A percentile compares a stretch with the other conserved stretches of the same genome.
These are phyloP conservation scores for Parasteatoda lunata DNA, from an alignment of 2,888 invertebrate species.

Conservation along the genomic window DNA sequence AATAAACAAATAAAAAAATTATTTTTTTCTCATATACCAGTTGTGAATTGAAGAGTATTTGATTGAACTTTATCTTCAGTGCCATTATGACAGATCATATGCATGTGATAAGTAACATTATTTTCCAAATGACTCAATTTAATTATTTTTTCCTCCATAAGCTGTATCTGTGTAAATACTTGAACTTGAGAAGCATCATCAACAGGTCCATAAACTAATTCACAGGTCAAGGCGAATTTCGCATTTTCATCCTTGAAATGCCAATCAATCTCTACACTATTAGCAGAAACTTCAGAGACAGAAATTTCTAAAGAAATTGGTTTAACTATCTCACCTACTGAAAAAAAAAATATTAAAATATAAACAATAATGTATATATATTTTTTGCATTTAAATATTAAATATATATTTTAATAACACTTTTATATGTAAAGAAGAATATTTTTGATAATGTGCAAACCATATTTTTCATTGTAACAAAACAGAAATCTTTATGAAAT, in stretches of 20 bases:
- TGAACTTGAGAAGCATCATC: slow-evolving; percentile 59
- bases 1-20: neutral
- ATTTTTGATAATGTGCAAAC: too few species aligned
- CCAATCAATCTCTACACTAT: slow-evolving; percentile 67
- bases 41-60: slow-evolving; percentile 65
- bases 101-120: slow-evolving; percentile 67
- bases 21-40: slow-evolving; percentile 42
- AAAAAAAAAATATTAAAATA: too few species aligned
- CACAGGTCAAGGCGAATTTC: slow-evolving; percentile 42
- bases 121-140: slow-evolving; percentile 50
- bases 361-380: too few species aligned
- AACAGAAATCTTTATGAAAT: too few species aligned
- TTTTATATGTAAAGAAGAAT: too few species aligned
- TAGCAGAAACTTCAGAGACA: slow-evolving; percentile 60
- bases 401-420: too few species aligned
- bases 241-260: slow-evolving; percentile 42
- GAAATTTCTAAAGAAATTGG: slow-evolving; percentile 62
- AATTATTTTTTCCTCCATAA: slow-evolving; percentile 57
- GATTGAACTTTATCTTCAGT: slow-evolving; percentile 62
- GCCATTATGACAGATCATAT: slow-evolving; percentile 64
- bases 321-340: slow-evolving; percentile 38
- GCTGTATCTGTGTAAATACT: slow-evolving; percentile 54
- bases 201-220: slow-evolving; percentile 65
- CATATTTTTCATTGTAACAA: too few species aligned
- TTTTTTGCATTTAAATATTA: too few species aligned